Evolutionary conservation across 2,888 invertebrate species (phyloP).

Genomic region (Ethmia dodecea): DNA sequence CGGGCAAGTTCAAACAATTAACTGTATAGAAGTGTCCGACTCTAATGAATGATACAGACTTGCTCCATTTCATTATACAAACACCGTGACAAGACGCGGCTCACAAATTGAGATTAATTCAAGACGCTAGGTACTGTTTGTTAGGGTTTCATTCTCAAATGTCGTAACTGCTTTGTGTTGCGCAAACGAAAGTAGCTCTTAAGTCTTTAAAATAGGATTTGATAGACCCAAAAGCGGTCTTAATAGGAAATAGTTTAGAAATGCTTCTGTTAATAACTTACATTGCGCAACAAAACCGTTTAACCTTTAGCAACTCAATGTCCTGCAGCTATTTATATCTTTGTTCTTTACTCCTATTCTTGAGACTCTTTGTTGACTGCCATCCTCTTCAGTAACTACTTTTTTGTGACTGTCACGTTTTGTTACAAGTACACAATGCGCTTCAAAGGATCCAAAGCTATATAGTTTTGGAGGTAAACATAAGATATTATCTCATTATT

Average conservation of each 20-base stretch:
- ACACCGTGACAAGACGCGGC: slow-evolving; percentile 67
- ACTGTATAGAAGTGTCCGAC: slow-evolving; percentile 75
- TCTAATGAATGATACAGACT: slow-evolving; percentile 72
- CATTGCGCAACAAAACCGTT: slow-evolving; percentile 44
- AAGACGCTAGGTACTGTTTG: slow-evolving; percentile 41
- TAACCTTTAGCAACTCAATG: slow-evolving; percentile 44
- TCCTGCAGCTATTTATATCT: slow-evolving; percentile 51
- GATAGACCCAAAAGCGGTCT: not conserved
- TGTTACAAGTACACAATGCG: slow-evolving; percentile 14
- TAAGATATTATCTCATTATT: slow-evolving; percentile 40
- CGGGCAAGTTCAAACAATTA: slow-evolving; percentile 75
- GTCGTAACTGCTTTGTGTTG: not conserved
- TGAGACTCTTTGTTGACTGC: slow-evolving; percentile 29
- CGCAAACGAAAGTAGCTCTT: slow-evolving; percentile 12
- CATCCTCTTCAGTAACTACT: slow-evolving; percentile 22
- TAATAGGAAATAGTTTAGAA: slow-evolving; percentile 20
- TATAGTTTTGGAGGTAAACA: slow-evolving; percentile 24
- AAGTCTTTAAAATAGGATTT: slow-evolving; percentile 5
- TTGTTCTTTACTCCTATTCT: slow-evolving; percentile 29
- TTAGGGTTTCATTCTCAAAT: slow-evolving; percentile 3
- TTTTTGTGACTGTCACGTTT: slow-evolving; percentile 24
- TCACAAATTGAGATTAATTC: slow-evolving; percentile 75
- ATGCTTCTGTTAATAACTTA: slow-evolving; percentile 27
- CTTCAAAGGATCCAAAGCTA: too few species aligned
- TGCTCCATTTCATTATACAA: slow-evolving; percentile 70